Base-by-base conservation (phyloP, 2,113 vertebrate genomes). In the Chunga burmeisteri region DNA sequence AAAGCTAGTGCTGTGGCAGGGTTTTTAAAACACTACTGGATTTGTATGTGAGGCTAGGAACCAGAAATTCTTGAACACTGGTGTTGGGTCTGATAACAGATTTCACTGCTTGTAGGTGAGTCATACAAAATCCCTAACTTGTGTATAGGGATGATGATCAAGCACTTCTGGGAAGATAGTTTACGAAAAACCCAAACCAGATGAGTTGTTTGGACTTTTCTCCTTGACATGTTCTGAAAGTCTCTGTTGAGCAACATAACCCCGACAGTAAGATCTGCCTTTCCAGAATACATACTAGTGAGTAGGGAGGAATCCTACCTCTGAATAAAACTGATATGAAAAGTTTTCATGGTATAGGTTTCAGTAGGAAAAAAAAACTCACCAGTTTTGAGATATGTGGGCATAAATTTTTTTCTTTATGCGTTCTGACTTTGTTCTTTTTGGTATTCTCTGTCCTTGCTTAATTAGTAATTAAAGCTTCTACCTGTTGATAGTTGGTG, bases 201-300 rank as follows among this genome's bases (percentile, higher is more conserved):
- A 9, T 36, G 30, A 61, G 26, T 70, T 22, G 10, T 47, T 66
- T 58, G 17, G 46, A 61, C 1, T 68, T 59, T 20, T 4, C 7
- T 56, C 20, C 14, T 40, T 66, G 32, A 40, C 2, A 3, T n/a
- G 6, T 66, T 66, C 20, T 71, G 7, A 38, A 80, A 70, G 40
- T 29, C 11, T 61, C 29, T 49, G 17, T 13, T 81, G 26, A 56
- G 38, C 16, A 68, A 0, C 2, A 3, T 55, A 68, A 55, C 8
- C 10, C 17, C 14, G 47, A 23, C 49, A 47, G 6, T 55, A 32
- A 6, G 23, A 36, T 30, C 34, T 75, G 11, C 13, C 5, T 71
- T 75, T 50, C 18, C 23, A 63, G 62, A 75, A 72, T 22, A 55
- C 0, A 0, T 58, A 8, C 3, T 36, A 19, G 11, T 50, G 59